These are phyloP conservation scores for Notospermus geniculatus DNA, from an alignment of 1,140 invertebrate genomes.

Conservation along the genomic window DNA sequence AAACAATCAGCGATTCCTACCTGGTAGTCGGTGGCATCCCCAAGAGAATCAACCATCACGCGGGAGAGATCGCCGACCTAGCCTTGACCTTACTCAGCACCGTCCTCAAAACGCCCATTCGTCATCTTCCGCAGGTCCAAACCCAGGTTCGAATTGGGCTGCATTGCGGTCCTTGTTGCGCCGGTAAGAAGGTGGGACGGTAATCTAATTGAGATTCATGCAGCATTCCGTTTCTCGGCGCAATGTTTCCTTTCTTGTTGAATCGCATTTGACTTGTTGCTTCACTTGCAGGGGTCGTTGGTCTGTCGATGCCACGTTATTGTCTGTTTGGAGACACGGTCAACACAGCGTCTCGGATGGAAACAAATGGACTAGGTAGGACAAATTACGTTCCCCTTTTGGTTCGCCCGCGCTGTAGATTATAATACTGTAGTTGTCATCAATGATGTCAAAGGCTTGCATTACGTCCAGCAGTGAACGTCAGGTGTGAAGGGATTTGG, in stretches of 20 bases:
- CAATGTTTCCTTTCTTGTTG: neutral
- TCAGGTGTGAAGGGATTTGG: neutral
- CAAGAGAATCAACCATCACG: conserved; percentile 71
- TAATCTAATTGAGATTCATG: neutral
- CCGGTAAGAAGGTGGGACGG: conserved; percentile 14
- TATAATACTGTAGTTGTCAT: neutral
- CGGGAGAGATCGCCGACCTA: conserved; percentile 83
- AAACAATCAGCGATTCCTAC: conserved; percentile 90
- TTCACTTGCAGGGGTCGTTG: conserved; percentile 32
- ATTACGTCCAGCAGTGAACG: neutral
- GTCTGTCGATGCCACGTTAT: conserved; percentile 39
- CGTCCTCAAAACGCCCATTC: conserved; percentile 75
- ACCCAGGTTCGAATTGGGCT: conserved; percentile 90
- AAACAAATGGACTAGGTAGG: conserved; percentile 32
- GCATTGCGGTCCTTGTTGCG: conserved; percentile 9
- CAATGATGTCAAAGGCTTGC: neutral
- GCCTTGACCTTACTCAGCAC: conserved; percentile 80
- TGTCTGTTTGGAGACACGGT: conserved; percentile 43
- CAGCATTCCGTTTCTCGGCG: neutral
- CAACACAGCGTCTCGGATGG: conserved; percentile 41
- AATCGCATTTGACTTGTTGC: neutral
- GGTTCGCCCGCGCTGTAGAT: conserved; percentile 1
- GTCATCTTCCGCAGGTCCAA: conserved; percentile 79
- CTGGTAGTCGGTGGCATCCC: conserved; percentile 91
- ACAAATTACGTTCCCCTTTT: too few relatives aligned